Percentiles rank a stretch among this genome's conserved stretches.
Evolutionary conservation across 1,140 invertebrate species (phyloP).

Genomic region (Holcopasites calliopsidis): DNA sequence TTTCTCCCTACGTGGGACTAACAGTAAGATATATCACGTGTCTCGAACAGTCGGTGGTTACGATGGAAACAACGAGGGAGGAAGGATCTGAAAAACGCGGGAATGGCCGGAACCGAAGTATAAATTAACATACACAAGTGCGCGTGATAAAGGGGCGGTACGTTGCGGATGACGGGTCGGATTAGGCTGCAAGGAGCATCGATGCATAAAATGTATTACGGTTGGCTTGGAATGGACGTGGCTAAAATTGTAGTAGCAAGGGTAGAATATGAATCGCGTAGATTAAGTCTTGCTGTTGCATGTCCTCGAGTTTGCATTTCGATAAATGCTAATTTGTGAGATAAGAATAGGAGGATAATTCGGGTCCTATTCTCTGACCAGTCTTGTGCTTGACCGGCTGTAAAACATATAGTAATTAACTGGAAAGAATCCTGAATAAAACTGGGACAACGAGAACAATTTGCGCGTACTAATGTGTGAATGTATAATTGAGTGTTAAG

Average conservation of each 20-base stretch:
- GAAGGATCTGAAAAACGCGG: background rate
- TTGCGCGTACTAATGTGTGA: background rate
- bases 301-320: too few species aligned
- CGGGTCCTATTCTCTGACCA: background rate
- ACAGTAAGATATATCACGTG: constrained; percentile 12
- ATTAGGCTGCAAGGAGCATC: background rate
- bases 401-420: constrained; percentile 2
- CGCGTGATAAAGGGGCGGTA: background rate
- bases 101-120: background rate
- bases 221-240: background rate
- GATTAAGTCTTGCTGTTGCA: too few species aligned
- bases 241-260: too few species aligned
- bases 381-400: background rate
- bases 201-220: background rate
- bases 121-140: background rate
- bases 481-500: background rate
- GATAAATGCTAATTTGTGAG: background rate
- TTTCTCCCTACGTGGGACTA: background rate
- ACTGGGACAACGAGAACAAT: background rate
- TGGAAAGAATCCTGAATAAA: background rate
- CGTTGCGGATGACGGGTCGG: background rate
- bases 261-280: background rate
- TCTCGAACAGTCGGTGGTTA: background rate
- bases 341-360: constrained; percentile 9
- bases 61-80: background rate